Evolutionary conservation across 64 coral and sea anemone species (phyloP).

Genomic region (Pocillopora damicornis): DNA sequence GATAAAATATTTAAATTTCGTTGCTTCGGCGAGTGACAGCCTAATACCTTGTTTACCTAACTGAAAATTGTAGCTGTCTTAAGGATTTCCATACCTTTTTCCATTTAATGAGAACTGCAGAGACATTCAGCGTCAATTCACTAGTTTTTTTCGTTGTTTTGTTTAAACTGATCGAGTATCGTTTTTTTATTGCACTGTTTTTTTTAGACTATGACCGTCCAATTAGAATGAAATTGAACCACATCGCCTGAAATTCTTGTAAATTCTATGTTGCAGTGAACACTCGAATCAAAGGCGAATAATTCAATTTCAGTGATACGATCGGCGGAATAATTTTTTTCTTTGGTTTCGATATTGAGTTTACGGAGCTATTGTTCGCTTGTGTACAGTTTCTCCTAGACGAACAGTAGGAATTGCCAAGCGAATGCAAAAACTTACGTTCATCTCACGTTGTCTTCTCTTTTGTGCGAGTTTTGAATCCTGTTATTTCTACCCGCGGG

Average conservation of each 20-base stretch:
- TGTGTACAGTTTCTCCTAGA: conserved; percentile 10
- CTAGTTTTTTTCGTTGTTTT: background rate
- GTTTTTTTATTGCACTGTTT: background rate
- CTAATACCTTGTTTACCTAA: conserved; percentile 81
- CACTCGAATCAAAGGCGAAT: conserved; percentile 53
- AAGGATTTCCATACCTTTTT: conserved; percentile 19
- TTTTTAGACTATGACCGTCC: background rate
- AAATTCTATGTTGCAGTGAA: conserved; percentile 52
- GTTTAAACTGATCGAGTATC: background rate
- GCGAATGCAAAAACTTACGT: background rate
- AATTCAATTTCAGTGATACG: conserved; percentile 62
- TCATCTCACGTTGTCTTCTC: background rate
- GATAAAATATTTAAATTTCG: conserved; percentile 99
- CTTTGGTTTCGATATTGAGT: conserved; percentile 9
- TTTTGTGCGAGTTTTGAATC: conserved; percentile 13
- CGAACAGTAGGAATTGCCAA: background rate
- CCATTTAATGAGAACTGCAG: background rate
- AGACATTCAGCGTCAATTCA: background rate
- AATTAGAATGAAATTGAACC: conserved; percentile 77
- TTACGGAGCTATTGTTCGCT: conserved; percentile 3
- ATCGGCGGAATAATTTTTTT: conserved; percentile 1
- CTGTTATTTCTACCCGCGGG: conserved; percentile 11
- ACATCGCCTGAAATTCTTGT: conserved; percentile 27
- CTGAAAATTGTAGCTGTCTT: conserved; percentile 64
- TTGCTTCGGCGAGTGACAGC: conserved; percentile 69